These are phyloP conservation scores for Psammodynastes pulverulentus DNA, from an alignment of 2,113 vertebrate species.

Conservation along the genomic window DNA sequence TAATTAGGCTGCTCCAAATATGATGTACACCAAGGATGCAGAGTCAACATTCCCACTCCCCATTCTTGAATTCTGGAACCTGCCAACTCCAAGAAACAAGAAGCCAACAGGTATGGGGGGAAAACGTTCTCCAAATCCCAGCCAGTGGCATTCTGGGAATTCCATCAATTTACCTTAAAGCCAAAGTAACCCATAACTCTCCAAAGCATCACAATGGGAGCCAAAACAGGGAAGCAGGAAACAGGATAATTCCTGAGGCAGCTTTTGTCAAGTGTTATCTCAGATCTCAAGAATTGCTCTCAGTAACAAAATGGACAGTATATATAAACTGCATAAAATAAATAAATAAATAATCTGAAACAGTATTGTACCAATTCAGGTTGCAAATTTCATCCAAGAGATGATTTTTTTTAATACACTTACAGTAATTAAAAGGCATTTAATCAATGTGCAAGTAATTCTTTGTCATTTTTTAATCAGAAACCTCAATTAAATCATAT, in stretches of 20 bases:
- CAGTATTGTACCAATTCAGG: background rate
- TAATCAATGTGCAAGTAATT: background rate
- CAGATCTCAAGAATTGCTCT: background rate
- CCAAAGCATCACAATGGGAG: background rate
- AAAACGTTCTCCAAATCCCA: background rate
- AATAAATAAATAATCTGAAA: background rate
- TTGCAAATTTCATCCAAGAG: background rate
- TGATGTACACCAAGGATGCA: background rate
- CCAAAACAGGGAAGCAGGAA: background rate
- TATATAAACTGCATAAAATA: background rate
- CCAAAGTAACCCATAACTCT: background rate
- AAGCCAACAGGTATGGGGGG: background rate
- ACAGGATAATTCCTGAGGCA: background rate
- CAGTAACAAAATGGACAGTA: background rate
- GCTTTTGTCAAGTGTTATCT: background rate
- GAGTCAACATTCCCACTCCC: background rate
- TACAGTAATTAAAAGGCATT: background rate
- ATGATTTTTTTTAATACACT: background rate
- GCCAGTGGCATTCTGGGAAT: background rate
- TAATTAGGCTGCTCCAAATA: background rate
- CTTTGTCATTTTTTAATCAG: background rate
- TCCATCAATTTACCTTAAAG: background rate
- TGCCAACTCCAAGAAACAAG: background rate
- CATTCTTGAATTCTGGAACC: background rate
- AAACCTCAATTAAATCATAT: slow-evolving; percentile 26